phyloP scores from a whole-genome alignment of 2,888 invertebrate species.

The Lutraria lutraria region DNA sequence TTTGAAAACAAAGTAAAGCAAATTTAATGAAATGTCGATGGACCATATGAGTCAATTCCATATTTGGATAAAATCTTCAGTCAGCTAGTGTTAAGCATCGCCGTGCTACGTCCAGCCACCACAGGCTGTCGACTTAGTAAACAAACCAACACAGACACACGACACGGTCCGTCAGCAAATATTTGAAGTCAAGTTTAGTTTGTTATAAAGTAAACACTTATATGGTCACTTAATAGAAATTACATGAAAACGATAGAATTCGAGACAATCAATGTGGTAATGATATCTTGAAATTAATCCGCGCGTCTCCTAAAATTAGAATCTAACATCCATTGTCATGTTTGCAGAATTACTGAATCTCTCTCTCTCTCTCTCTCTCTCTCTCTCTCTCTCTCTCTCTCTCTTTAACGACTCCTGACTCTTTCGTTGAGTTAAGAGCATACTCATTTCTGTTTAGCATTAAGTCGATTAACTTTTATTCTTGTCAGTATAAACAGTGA shows the following conservation, averaged over 20 bases:
- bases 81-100: not conserved
- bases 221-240: conserved; percentile 13
- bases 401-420: no score
- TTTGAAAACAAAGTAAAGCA: conserved; percentile 59
- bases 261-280: not conserved
- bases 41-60: conserved; percentile 37
- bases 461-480: no score
- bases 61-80: conserved; percentile 36
- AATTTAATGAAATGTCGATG: conserved; percentile 59
- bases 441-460: no score
- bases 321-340: no score
- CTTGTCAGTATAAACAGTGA: no score
- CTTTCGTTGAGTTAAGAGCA: no score
- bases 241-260: not conserved
- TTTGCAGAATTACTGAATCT: no score
- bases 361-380: no score
- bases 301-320: not conserved
- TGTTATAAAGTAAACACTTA: conserved; percentile 14
- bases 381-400: no score
- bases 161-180: conserved; percentile 19
- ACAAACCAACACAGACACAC: not conserved
- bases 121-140: not conserved
- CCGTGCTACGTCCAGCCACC: not conserved
- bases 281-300: not conserved
- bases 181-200: conserved; percentile 15